Evolutionary conservation across 2,888 invertebrate genomes (phyloP), one percentile per base, ranked within the genome.

Genomic region (Papilio gigon): DNA sequence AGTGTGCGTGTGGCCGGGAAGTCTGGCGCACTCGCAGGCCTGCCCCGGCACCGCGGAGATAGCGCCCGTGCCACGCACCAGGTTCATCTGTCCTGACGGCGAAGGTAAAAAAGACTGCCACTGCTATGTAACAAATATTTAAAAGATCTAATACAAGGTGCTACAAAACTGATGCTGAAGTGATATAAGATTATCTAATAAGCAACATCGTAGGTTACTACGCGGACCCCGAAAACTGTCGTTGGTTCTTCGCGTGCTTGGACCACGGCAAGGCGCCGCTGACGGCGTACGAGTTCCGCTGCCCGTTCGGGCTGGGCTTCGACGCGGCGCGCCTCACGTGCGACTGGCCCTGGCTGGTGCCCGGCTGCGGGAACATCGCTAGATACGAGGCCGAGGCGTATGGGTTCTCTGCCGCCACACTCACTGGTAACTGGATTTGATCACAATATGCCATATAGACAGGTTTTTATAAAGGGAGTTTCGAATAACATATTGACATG

Each of bases 211-310:
- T n/a, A 94, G 96, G 96, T 70, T 96, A 95, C 82, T 96, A 95
- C 80, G 95, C 95, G 0, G 96, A 96, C 83, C 96, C 96, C 0
- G 95, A 95, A 82, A 96, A 96, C 86, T 96, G 96, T 74, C 93
- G 96, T 68, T 96, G 96, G 95, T 96, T 96, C 93, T 96, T 96
- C 85, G 96, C 96, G 27, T 96, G 96, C 79, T 87, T 95, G 68
- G 95, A 96, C 83, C 94, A 95, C 80, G 95, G 95, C 76, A 93
- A 92, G 77, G 88, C 93, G 0, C 89, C 93, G 0, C 81, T 94
- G 71, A 93, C 94, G 0, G 95, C 96, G 0, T 96, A 96, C 85
- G 96, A 96, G 88, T 96, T 96, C 89, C 94, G 95, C 62, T 96
- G 96, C 79, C 96, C 96, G 0, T 96, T 95, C 82, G 96, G 96